A percentile compares a stretch with the other conserved stretches of the same genome.
These are phyloP conservation scores for Ceratina japonica DNA, from an alignment of 1,140 invertebrate genomes.

Conservation along the genomic window DNA sequence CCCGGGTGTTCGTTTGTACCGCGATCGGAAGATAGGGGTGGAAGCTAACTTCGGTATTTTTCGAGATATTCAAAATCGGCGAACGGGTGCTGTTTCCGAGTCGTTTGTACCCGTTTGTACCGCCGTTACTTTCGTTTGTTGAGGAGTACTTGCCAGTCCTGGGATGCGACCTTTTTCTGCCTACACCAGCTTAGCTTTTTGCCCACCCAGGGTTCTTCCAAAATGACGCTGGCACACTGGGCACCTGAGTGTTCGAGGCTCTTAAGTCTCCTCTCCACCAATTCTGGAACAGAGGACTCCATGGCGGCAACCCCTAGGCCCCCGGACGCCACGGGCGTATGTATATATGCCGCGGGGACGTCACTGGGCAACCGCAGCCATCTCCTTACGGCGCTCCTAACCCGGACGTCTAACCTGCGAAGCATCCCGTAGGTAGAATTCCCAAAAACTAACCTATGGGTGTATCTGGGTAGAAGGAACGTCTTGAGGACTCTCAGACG, in stretches of 20 bases:
- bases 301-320: constrained; percentile 57
- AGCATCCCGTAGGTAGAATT: constrained; percentile 53
- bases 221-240: neutral
- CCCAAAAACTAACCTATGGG: constrained; percentile 63
- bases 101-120: no score
- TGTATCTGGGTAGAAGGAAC: neutral
- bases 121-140: no score
- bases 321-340: constrained; percentile 64
- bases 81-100: no score
- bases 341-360: constrained; percentile 65
- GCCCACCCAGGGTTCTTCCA: neutral
- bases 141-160: neutral
- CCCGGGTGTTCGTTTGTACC: no score
- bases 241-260: neutral
- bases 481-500: neutral
- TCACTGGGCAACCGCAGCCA: constrained; percentile 71
- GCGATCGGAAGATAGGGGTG: no score
- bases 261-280: neutral
- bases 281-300: neutral
- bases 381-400: constrained; percentile 56
- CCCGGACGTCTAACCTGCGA: constrained; percentile 58
- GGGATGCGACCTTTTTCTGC: no score
- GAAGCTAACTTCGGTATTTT: no score
- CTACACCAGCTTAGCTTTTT: neutral
- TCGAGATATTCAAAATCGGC: no score